Conservation (phyloP, 2,797 vertebrate species). For the Enteromius viviparus region DNA sequence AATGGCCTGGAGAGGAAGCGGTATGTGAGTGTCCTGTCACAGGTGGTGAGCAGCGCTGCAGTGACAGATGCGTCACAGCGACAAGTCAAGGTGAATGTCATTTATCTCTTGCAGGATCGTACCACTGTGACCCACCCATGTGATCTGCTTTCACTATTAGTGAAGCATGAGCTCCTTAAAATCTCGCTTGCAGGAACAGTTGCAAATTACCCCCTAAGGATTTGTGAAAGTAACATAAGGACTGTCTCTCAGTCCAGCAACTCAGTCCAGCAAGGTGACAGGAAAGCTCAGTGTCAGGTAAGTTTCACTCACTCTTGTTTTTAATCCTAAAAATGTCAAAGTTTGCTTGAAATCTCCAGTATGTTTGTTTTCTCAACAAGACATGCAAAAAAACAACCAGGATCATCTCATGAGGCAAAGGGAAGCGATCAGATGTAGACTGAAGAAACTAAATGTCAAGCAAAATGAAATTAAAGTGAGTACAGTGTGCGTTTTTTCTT, state of each 20-base stretch:
- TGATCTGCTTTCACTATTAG: slow-evolving; percentile 43
- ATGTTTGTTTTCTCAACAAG: slow-evolving; percentile 49
- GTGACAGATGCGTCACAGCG: slow-evolving; percentile 28
- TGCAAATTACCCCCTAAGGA: slow-evolving; percentile 23
- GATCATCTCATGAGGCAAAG: slow-evolving; percentile 71
- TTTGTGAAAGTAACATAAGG: slow-evolving; percentile 33
- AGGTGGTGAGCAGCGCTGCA: slow-evolving; percentile 15
- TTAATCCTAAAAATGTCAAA: not conserved
- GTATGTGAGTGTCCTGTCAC: slow-evolving; percentile 23
- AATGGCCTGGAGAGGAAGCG: slow-evolving; percentile 21
- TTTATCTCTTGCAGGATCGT: slow-evolving; percentile 24
- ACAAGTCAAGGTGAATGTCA: slow-evolving; percentile 48
- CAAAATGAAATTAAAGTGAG: slow-evolving; percentile 75
- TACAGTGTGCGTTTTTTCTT: not conserved
- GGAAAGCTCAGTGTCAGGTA: slow-evolving; percentile 29
- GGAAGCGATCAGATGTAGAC: slow-evolving; percentile 72
- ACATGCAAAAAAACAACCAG: slow-evolving; percentile 66
- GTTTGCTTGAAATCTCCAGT: not conserved
- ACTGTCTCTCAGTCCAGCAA: not conserved
- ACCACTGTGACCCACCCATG: slow-evolving; percentile 34
- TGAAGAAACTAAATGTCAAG: slow-evolving; percentile 74
- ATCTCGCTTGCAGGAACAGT: slow-evolving; percentile 21
- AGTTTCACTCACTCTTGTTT: not conserved
- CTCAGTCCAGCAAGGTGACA: not conserved
- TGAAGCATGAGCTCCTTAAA: slow-evolving; percentile 37